phyloP scores from a whole-genome alignment of 2,888 invertebrate genomes.

The Lamellibrachia columna region DNA sequence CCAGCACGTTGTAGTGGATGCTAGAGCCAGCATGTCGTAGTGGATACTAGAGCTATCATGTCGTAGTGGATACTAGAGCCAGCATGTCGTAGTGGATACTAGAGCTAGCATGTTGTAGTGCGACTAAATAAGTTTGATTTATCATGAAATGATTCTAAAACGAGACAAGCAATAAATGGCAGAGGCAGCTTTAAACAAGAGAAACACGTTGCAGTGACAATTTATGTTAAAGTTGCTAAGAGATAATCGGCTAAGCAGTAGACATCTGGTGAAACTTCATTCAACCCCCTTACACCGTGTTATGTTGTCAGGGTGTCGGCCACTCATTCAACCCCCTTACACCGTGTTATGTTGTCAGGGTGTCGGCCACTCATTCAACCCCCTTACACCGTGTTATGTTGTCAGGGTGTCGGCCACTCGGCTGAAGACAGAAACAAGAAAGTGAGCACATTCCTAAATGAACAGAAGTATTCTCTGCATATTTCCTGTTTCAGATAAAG shows the following conservation, averaged over 20 bases:
- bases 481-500: background rate
- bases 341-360: too few relatives aligned
- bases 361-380: background rate
- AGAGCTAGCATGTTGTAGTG: too few relatives aligned
- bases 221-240: too few relatives aligned
- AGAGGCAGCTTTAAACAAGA: background rate
- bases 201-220: background rate
- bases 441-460: background rate
- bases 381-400: background rate
- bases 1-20: too few relatives aligned
- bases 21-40: too few relatives aligned
- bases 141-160: too few relatives aligned
- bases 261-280: background rate
- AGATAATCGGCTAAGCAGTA: background rate
- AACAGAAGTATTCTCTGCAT: background rate
- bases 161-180: background rate
- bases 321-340: too few relatives aligned
- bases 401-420: background rate
- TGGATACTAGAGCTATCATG: too few relatives aligned
- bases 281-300: background rate
- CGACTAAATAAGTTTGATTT: too few relatives aligned
- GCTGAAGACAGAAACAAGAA: background rate
- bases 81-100: too few relatives aligned
- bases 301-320: too few relatives aligned
- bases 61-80: too few relatives aligned